Base-by-base conservation (phyloP, 2,888 invertebrate genomes). In the Auanema freiburgensis region DNA sequence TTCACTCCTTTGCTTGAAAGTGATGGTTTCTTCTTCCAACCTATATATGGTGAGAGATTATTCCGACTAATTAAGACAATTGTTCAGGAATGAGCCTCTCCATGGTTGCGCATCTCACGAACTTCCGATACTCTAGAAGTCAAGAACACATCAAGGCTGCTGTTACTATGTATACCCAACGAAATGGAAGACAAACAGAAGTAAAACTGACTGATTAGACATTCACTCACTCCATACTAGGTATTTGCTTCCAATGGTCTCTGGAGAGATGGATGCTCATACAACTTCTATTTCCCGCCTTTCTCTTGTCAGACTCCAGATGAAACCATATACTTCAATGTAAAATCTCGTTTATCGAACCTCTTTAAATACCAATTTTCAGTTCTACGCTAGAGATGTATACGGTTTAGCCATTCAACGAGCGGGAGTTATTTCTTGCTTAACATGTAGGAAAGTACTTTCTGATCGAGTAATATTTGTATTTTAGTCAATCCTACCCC, bases 321-420 rank as follows among this genome's bases (percentile, higher is more conserved):
- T 50, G 74, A 77, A 51, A 59, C 65, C n/a, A 69, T 79, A 46
- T 76, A 78, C 63, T 78, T 75, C 65, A 76, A 76, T 53, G 66
- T 74, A 11, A 65, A 57, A 6, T 33, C 3, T 33, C 33, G 3
- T 33, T 33, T 33, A 3, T 33, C 33, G 4, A 33, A 33, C 33
- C 33, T 33, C 33, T 8, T 33, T 1, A 11, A 2, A 43, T 12
- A 8, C 12, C 43, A 46, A 59, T 12, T 42, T 71, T 44, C 46
- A 72, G 69, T 71, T 77, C 69, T 77, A 68, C 61, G 68, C 73
- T 51, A 70, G 74, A 42, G 74, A 77, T 57, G 58, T 62, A 46
- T 58, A 11, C 77, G 77, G 1, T 21, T 62, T 70, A 63, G 44
- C 69, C 14, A 61, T 77, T 21, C 79, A 79, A 59, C 63, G 79